A percentile compares a stretch with the other conserved stretches of the same genome.
Conservation (phyloP, 2,113 vertebrate genomes). For the Pongo abelii region DNA sequence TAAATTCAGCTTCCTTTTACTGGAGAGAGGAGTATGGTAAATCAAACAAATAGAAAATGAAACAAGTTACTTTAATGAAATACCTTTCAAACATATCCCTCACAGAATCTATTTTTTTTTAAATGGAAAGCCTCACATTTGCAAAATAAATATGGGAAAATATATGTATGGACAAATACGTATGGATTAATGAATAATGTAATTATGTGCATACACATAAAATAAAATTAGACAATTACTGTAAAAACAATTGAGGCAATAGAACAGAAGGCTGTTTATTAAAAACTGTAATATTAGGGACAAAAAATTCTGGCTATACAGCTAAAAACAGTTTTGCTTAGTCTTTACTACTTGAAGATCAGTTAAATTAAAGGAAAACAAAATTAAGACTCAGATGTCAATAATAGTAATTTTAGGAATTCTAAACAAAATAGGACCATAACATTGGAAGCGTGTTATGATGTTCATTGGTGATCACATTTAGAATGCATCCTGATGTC, state of each 20-base stretch:
- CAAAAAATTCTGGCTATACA: conserved; percentile 63
- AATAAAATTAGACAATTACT: conserved; percentile 77
- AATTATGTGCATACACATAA: conserved; percentile 71
- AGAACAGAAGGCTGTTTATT: conserved; percentile 77
- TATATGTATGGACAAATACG: conserved; percentile 66
- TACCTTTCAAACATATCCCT: conserved; percentile 73
- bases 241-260: conserved; percentile 58
- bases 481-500: background rate
- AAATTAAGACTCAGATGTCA: conserved; percentile 42
- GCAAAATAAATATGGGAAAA: conserved; percentile 81
- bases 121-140: conserved; percentile 73
- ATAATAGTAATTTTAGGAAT: conserved; percentile 55
- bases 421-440: conserved; percentile 73
- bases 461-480: background rate
- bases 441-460: background rate
- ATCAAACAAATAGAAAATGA: conserved; percentile 73
- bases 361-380: conserved; percentile 28
- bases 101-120: conserved; percentile 49
- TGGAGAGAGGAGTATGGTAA: conserved; percentile 59
- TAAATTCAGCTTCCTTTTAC: conserved; percentile 67
- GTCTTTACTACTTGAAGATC: conserved; percentile 51
- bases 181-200: conserved; percentile 81
- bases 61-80: conserved; percentile 74
- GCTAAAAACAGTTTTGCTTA: conserved; percentile 67
- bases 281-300: conserved; percentile 73